Evolutionary conservation across 1,140 invertebrate genomes (phyloP), one percentile per base, ranked within the genome.

Genomic region (Frieseomelitta varia): DNA sequence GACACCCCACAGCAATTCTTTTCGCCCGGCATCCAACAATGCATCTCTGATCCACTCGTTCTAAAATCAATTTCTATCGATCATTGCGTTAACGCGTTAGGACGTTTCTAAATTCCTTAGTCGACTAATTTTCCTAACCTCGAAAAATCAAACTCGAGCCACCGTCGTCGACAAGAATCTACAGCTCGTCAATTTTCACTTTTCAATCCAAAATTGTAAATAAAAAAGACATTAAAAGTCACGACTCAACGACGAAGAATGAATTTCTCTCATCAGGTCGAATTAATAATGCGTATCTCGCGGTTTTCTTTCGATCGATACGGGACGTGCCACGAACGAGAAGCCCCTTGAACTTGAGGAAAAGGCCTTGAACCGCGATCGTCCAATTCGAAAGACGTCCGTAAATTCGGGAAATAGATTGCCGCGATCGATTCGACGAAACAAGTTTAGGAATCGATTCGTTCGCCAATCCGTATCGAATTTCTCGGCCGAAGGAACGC

Each of bases 401-500:
- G 21, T 15, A 53, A 53, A 67, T 67, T 30, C 15, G 61, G 8
- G n/a, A 27, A 51, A 65, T 39, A 11, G 19, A 34, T 55, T 30
- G 51, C 1, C 8, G 34, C 4, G 47, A 27, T 30, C 69, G 58
- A 81, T 51, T n/a, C 24, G 24, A 69, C n/a, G n/a, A 24, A 53
- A 51, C 56, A 24, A 27, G n/a, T 30, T 78, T 19, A 17, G 14
- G 75, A 19, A 77, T 77, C 27, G 47, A n/a, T 39, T 63, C n/a
- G 53, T 17, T 61, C 34, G 39, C 30, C 12, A n/a, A 19, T 34
- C 30, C 73, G 53, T 72, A 47, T 80, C 69, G 69, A 51, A 73
- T 80, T 80, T 73, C 68, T 24, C 67, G n/a, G 19, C 14, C 17
- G 47, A 65, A 15, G 76, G 27, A 65, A 78, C 79, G 47, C 27